Percentiles rank a stretch among this genome's conserved stretches.
Evolutionary conservation across 2,113 vertebrate genomes (phyloP).

Genomic region (Stigmatopora nigra): DNA sequence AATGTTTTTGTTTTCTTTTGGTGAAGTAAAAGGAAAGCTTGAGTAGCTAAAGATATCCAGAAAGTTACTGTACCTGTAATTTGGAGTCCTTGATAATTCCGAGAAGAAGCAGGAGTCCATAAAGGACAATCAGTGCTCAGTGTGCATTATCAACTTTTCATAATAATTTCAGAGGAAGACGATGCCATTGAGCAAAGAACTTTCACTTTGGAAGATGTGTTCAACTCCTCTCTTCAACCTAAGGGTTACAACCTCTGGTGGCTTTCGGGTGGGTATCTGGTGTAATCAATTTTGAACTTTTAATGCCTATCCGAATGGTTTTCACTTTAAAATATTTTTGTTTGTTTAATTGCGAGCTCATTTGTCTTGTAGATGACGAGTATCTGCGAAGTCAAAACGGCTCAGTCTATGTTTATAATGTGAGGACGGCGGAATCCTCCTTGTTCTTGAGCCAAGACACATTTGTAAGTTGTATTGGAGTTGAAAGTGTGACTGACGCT

Average conservation of each 20-base stretch:
- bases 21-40: no score
- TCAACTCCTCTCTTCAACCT: conserved; percentile 77
- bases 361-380: conserved; percentile 51
- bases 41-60: not conserved
- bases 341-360: no score
- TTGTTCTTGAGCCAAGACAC: conserved; percentile 69
- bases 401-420: conserved; percentile 69
- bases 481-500: not conserved
- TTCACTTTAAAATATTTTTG: not conserved
- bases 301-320: not conserved
- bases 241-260: conserved; percentile 80
- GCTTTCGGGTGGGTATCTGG: conserved; percentile 80
- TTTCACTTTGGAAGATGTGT: conserved; percentile 81
- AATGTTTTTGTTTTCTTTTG: no score
- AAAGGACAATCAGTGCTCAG: not conserved
- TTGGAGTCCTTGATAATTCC: not conserved
- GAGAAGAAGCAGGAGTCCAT: not conserved
- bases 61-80: not conserved
- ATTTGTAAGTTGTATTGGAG: conserved; percentile 69
- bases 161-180: conserved; percentile 38
- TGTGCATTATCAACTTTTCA: not conserved
- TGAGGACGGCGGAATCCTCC: conserved; percentile 38
- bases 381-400: conserved; percentile 62
- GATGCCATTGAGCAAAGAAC: not conserved
- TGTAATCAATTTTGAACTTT: not conserved